phyloP scores from a whole-genome alignment of 2,797 vertebrate genomes.

The Tarsius wallacei region DNA sequence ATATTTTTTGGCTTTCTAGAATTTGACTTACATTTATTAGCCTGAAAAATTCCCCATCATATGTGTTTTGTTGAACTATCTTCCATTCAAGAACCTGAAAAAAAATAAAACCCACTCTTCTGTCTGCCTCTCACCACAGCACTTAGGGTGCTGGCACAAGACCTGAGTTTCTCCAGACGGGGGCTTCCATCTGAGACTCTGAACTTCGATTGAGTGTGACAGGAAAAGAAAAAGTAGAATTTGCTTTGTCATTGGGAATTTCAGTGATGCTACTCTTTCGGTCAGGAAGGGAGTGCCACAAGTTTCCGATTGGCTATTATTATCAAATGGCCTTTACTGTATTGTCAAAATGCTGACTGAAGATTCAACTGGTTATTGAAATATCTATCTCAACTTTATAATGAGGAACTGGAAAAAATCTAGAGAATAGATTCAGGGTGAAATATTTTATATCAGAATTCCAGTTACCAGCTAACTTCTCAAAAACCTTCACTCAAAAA shows the following conservation, averaged over 20 bases:
- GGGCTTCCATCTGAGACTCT: not conserved
- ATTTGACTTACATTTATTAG: not conserved
- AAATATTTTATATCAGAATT: conserved; percentile 46
- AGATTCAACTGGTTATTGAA: not conserved
- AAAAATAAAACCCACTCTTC: not conserved
- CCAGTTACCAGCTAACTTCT: not conserved
- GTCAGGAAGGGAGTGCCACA: not conserved
- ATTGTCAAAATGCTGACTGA: not conserved
- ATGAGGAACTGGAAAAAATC: not conserved
- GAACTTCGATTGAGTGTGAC: not conserved
- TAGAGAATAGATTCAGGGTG: not conserved
- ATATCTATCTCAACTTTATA: not conserved
- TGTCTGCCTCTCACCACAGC: not conserved
- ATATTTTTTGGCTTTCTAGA: conserved; percentile 8
- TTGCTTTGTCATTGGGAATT: not conserved
- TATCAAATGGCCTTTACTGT: not conserved
- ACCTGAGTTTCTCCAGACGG: not conserved
- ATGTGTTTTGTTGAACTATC: not conserved
- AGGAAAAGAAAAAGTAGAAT: not conserved
- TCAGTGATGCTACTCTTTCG: not conserved
- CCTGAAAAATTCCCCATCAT: not conserved
- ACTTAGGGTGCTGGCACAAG: not conserved
- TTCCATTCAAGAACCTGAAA: not conserved
- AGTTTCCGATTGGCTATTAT: not conserved
- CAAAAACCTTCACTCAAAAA: not conserved